These are phyloP conservation scores for Drosophila meridiana DNA, from an alignment of 2,888 invertebrate genomes.

Conservation along the genomic window DNA sequence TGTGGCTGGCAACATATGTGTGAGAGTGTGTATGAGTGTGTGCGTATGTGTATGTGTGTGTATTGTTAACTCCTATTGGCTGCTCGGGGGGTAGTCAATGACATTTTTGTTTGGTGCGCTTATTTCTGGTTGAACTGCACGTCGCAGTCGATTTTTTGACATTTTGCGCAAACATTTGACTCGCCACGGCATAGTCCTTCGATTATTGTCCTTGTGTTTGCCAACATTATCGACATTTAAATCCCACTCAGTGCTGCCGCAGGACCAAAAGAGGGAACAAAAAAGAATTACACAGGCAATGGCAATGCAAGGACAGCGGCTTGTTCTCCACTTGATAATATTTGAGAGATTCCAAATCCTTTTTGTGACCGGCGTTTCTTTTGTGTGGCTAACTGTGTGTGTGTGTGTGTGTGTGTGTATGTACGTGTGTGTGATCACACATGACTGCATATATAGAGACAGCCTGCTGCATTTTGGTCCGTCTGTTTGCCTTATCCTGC, in stretches of 20 bases:
- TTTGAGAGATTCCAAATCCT: slow-evolving; percentile 80
- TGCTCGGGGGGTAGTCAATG: slow-evolving; percentile 52
- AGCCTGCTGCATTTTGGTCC: slow-evolving; percentile 33
- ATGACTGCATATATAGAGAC: slow-evolving; percentile 39
- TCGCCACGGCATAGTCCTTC: slow-evolving; percentile 23
- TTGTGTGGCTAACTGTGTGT: slow-evolving; percentile 50
- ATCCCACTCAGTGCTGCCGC: slow-evolving; percentile 60
- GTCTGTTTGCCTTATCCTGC: slow-evolving; percentile 71
- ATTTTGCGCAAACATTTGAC: slow-evolving; percentile 67
- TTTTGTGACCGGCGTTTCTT: slow-evolving; percentile 58
- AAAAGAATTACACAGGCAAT: slow-evolving; percentile 7
- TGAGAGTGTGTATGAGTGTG: slow-evolving; percentile 8
- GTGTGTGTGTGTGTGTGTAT: slow-evolving; percentile 19
- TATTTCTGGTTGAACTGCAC: slow-evolving; percentile 70
- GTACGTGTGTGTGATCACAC: slow-evolving; percentile 44
- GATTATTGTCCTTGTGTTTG: slow-evolving; percentile 56
- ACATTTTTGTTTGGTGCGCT: slow-evolving; percentile 63
- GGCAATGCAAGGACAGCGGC: slow-evolving; percentile 22
- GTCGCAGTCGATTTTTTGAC: slow-evolving; percentile 70
- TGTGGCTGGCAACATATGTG: slow-evolving; percentile 13
- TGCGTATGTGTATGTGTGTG: slow-evolving; percentile 16
- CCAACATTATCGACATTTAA: slow-evolving; percentile 81
- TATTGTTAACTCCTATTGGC: slow-evolving; percentile 40
- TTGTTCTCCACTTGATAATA: slow-evolving; percentile 73
- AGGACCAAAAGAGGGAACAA: slow-evolving; percentile 8